Evolutionary conservation across 2,113 vertebrate species (phyloP), one percentile per base, ranked within the genome.

Genomic region (Seriola dumerili): DNA sequence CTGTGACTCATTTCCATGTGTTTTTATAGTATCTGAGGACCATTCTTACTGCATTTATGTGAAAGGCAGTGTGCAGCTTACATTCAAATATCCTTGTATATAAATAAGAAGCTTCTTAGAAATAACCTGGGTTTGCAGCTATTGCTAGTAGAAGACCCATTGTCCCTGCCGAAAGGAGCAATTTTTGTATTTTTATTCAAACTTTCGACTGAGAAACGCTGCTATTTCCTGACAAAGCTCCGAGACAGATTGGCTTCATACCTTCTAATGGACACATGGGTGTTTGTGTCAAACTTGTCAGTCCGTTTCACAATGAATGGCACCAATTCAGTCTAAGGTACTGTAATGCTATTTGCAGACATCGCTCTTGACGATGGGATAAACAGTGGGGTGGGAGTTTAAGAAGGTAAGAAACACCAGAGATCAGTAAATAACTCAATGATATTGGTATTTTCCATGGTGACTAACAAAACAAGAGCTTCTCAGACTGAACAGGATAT

Each of bases 281-380:
- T 80, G 82, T 80, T 80, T 81, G 77, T 59, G 85, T 88, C 78
- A 52, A 70, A 81, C 72, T 68, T 76, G 83, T 84, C 83, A 81
- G 59, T 76, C 81, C 80, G 14, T 34, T 50, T 34, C 61, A 78
- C 64, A 86, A 59, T 66, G 75, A 74, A 72, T 11, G 17, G 70
- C 32, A 67, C 67, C 44, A 72, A 74, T 76, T 57, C 72, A 73
- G 73, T 69, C 34, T 14, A 72, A 48, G 58, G 67, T 83, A 12
- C 50, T 23, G 68, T 40, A 42, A 75, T 40, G 76, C 50, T 75
- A 40, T 78, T 68, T 57, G 54, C 72, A 66, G 42, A 25, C 58
- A 70, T 79, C 80, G 36, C 78, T 68, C 71, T 59, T 12, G 3
- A 78, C 72, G 40, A 38, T 54, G 52, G 32, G 44, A 6, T 12